These are phyloP conservation scores for Meganola albula DNA, from an alignment of 2,888 invertebrate species.

Conservation along the genomic window DNA sequence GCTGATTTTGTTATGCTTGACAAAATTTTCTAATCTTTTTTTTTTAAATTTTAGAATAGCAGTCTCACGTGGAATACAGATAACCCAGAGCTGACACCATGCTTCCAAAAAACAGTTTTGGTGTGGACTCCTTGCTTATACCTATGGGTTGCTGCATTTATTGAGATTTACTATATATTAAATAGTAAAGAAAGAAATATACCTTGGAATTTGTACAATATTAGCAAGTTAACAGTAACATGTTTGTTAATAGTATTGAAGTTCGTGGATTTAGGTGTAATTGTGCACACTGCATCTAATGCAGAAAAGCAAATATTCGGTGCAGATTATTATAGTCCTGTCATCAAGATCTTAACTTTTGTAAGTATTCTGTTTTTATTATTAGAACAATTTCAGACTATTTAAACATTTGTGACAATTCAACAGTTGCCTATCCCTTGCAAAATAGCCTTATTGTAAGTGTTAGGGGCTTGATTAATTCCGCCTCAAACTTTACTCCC, in stretches of 20 bases:
- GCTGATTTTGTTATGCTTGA: not conserved
- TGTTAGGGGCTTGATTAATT: too few relatives aligned
- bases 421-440: too few relatives aligned
- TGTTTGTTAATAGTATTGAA: slow-evolving; percentile 81
- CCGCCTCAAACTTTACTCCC: too few relatives aligned
- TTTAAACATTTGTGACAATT: too few relatives aligned
- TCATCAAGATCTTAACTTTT: slow-evolving; percentile 87
- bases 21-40: slow-evolving; percentile 5
- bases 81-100: slow-evolving; percentile 91
- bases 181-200: slow-evolving; percentile 87
- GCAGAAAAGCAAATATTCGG: slow-evolving; percentile 73
- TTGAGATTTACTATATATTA: slow-evolving; percentile 86
- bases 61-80: slow-evolving; percentile 88
- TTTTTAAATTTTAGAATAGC: slow-evolving; percentile 80
- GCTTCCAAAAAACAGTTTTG: slow-evolving; percentile 94
- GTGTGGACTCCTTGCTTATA: slow-evolving; percentile 93
- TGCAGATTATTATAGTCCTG: slow-evolving; percentile 87
- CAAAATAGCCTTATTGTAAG: too few relatives aligned
- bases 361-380: slow-evolving; percentile 52
- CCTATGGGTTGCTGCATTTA: slow-evolving; percentile 85
- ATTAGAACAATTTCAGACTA: too few relatives aligned
- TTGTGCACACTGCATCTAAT: slow-evolving; percentile 75
- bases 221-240: slow-evolving; percentile 83
- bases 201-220: slow-evolving; percentile 86
- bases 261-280: slow-evolving; percentile 81